Percentiles rank a stretch among this genome's conserved stretches.
phyloP scores from a whole-genome alignment of 1,140 invertebrate genomes.

The Amphibalanus amphitrite region DNA sequence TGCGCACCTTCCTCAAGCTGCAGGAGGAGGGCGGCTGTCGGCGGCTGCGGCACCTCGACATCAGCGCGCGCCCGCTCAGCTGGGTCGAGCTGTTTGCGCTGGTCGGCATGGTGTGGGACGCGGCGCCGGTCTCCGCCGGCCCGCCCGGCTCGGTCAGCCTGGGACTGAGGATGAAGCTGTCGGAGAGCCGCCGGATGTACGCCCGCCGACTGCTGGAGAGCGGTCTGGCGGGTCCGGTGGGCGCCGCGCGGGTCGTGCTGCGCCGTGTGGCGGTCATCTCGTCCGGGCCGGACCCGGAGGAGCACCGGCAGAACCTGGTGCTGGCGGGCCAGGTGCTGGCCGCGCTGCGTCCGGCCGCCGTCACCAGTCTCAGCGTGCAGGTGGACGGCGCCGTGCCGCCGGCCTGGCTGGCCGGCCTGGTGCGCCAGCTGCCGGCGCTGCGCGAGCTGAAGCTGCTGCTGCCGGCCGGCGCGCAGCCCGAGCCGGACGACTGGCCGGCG shows the following conservation, averaged over 20 bases:
- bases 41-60: not conserved
- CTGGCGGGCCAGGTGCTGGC: not conserved
- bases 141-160: not conserved
- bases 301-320: not conserved
- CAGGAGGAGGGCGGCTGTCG: not conserved
- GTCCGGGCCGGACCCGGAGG: not conserved
- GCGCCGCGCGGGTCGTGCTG: not conserved
- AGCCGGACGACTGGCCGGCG: not conserved
- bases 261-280: not conserved
- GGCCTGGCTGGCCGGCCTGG: not conserved
- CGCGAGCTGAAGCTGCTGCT: not conserved
- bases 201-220: not conserved
- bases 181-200: not conserved
- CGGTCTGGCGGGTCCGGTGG: not conserved
- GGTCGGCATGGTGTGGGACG: not conserved
- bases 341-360: not conserved
- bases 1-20: not conserved
- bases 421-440: not conserved
- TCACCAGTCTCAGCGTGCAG: not conserved
- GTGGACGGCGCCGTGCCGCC: not conserved
- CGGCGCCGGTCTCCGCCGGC: no score
- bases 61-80: not conserved
- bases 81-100: not conserved
- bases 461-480: no score
- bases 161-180: not conserved